Base-by-base conservation (phyloP, 92 coral and sea anemone species). In the Phymanthus crucifer region DNA sequence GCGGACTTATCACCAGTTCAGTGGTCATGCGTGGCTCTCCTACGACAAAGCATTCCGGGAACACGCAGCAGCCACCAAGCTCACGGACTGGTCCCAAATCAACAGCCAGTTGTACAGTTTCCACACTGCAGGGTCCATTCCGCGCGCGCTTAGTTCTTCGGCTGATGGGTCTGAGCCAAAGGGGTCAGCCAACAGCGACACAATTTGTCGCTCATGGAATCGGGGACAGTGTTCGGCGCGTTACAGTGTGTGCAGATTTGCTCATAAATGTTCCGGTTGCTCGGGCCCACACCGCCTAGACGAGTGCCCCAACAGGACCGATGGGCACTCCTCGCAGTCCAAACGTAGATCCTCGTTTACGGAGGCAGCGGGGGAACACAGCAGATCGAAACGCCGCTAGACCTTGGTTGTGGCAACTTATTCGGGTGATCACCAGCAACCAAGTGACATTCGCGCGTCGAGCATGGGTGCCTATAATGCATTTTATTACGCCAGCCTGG, bases 91-190 rank as follows among this genome's bases (percentile, higher is more conserved):
- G 66, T 57, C 66, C 5, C 23, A 57, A 3, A 57, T 57, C 29
- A 57, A 57, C 14, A 57, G 66, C 66, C 66, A 57, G 66, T 18
- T 57, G 3, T 57, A 57, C 66, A 57, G 66, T 57, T 26, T 57
- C 66, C 66, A 57, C 66, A 57, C 66, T 18, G 24, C 23, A 18
- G 66, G 66, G 16, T 57, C 66, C 16, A 18, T 57, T 5, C 3
- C 14, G 16, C 29, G 66, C 29, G 66, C 66, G 4, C 66, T 57
- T 18, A 57, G 66, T 57, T 4, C 66, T 57, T 4, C 29, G 16
- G 66, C 29, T 57, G 66, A 57, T 4, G 29, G 29, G 4, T 3
- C 66, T 3, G 66, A 57, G 16, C 66, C 66, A 4, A 57, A 57
- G 66, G 66, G 66, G 3, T 57, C 29, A 3, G 3, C 66, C 66